A percentile compares a stretch with the other conserved stretches of the same genome.
Conservation (phyloP, 2,888 invertebrate species). For the Oeneis ivallda region DNA sequence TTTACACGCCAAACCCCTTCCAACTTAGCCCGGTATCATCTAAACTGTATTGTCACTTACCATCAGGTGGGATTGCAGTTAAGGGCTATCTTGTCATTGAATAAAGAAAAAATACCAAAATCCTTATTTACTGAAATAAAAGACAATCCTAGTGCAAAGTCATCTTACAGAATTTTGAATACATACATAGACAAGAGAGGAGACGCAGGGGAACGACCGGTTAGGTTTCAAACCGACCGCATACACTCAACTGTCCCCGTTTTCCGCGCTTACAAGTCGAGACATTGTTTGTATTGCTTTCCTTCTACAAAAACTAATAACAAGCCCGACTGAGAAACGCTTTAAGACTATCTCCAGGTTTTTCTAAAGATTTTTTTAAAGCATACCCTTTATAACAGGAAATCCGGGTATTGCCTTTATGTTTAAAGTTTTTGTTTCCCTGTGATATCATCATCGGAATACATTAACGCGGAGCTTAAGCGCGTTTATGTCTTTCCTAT, state of each 20-base stretch:
- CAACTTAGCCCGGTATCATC: too few species aligned
- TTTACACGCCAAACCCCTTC: too few species aligned
- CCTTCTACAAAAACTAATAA: slow-evolving; percentile 33
- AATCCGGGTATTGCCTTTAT: slow-evolving; percentile 30
- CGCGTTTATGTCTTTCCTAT: slow-evolving; percentile 78
- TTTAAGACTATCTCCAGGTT: background rate
- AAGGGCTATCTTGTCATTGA: too few species aligned
- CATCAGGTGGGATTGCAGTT: too few species aligned
- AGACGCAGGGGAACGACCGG: slow-evolving; percentile 39
- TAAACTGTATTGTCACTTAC: too few species aligned
- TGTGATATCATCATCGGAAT: slow-evolving; percentile 37
- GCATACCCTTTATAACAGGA: slow-evolving; percentile 27
- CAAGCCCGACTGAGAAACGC: slow-evolving; percentile 13
- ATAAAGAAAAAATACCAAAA: background rate
- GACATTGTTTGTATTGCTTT: slow-evolving; percentile 39
- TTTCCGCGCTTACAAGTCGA: slow-evolving; percentile 52
- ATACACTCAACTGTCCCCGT: slow-evolving; percentile 63
- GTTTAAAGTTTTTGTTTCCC: slow-evolving; percentile 32
- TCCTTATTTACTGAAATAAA: background rate
- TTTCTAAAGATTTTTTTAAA: slow-evolving; percentile 4
- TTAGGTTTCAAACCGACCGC: slow-evolving; percentile 49
- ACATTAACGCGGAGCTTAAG: slow-evolving; percentile 40
- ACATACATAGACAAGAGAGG: slow-evolving; percentile 45
- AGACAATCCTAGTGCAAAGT: background rate
- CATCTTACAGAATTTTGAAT: slow-evolving; percentile 6